phyloP scores from a whole-genome alignment of 2,888 invertebrate genomes.

The Sphinx pinastri region DNA sequence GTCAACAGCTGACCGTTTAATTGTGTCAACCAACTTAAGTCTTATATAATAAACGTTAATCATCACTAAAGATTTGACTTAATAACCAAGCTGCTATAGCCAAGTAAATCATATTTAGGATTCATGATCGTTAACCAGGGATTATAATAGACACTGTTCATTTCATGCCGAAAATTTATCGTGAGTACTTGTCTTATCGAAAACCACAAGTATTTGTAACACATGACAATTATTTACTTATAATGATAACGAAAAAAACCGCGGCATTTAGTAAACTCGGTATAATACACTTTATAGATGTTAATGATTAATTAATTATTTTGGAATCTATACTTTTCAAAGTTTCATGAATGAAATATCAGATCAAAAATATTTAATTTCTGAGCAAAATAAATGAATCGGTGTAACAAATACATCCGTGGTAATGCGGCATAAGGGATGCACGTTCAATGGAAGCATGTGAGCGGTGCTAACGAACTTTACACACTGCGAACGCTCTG shows the following conservation, averaged over 20 bases:
- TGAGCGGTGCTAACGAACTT: slow-evolving; percentile 19
- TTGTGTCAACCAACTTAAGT: neutral
- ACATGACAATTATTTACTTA: neutral
- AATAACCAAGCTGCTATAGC: neutral
- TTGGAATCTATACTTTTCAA: no score
- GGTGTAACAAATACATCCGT: neutral
- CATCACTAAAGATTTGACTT: neutral
- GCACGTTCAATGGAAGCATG: neutral
- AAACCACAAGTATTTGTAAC: neutral
- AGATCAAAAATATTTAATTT: neutral
- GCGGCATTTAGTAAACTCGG: no score
- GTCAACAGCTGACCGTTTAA: neutral
- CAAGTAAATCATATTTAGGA: neutral
- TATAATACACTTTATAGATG: no score
- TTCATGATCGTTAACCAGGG: neutral
- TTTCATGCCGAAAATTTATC: neutral
- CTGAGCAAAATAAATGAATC: neutral
- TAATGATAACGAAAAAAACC: no score
- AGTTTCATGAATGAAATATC: neutral
- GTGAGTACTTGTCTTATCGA: neutral
- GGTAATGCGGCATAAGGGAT: neutral
- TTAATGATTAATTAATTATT: no score
- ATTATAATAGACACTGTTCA: neutral
- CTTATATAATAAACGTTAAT: neutral
- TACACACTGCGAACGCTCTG: neutral